Percentiles rank a stretch among this genome's conserved stretches.
phyloP scores from a whole-genome alignment of 2,797 vertebrate genomes.

The Gadopsis marmoratus region DNA sequence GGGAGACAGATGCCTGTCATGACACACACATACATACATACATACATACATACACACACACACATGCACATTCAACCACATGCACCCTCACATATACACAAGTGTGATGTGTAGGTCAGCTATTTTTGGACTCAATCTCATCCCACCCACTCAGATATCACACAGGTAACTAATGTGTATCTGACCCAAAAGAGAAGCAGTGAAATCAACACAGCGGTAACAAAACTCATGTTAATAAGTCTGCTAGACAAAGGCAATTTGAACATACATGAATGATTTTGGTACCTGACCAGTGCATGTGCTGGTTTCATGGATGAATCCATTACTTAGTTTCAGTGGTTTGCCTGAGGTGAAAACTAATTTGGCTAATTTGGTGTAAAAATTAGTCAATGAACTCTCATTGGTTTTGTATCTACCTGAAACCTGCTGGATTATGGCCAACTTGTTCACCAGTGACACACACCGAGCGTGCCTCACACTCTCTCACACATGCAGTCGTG shows the following conservation, averaged over 20 bases:
- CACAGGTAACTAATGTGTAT: constrained; percentile 68
- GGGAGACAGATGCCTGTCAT: constrained; percentile 90
- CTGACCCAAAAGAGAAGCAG: constrained; percentile 39
- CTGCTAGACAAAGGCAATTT: constrained; percentile 7
- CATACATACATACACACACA: constrained; percentile 65
- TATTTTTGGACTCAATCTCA: constrained; percentile 68
- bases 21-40: constrained; percentile 63
- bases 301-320: constrained; percentile 14
- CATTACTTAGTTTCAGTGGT: constrained; percentile 8
- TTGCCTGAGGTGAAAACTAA: constrained; percentile 51
- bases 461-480: constrained; percentile 27
- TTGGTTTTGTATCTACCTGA: constrained; percentile 45
- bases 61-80: constrained; percentile 50
- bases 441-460: constrained; percentile 38
- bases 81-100: constrained; percentile 66
- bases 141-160: constrained; percentile 75
- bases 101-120: constrained; percentile 69
- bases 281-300: background rate
- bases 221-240: constrained; percentile 20
- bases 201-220: constrained; percentile 13
- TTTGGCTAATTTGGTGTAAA: constrained; percentile 42
- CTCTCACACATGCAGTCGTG: constrained; percentile 51
- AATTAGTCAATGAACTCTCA: constrained; percentile 40
- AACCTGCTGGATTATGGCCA: constrained; percentile 42
- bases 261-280: constrained; percentile 3